Percentiles rank a stretch among this genome's conserved stretches.
Evolutionary conservation across 2,113 vertebrate species (phyloP).

Genomic region (Cisticola juncidis): DNA sequence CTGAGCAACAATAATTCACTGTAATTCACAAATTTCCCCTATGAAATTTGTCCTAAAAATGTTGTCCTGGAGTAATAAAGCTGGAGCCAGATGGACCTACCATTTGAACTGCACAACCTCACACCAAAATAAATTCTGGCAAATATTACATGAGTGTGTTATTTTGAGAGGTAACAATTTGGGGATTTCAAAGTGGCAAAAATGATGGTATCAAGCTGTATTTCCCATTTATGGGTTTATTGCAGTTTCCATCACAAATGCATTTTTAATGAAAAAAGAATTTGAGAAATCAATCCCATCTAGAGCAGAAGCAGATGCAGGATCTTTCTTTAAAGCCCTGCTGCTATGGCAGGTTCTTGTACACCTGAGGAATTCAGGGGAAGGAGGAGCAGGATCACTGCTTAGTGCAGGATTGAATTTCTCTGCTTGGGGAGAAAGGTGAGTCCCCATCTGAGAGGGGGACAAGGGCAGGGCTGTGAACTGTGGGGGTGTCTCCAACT

Average conservation of each 20-base stretch:
- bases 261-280: neutral
- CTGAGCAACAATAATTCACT: neutral
- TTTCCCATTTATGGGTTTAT: neutral
- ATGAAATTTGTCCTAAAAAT: neutral
- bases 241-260: neutral
- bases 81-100: neutral
- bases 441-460: neutral
- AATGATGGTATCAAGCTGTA: neutral
- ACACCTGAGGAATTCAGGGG: neutral
- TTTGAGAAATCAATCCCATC: neutral
- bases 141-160: neutral
- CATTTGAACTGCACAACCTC: neutral
- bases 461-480: neutral
- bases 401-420: neutral
- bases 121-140: neutral
- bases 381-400: neutral
- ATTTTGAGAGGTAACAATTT: neutral
- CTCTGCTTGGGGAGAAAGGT: neutral
- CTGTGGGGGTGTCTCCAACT: neutral
- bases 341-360: neutral
- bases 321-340: neutral
- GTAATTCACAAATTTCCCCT: neutral
- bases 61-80: neutral
- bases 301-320: neutral
- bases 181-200: neutral